Evolutionary conservation across 2,888 invertebrate genomes (phyloP).

Genomic region (Plagodis pulveraria): DNA sequence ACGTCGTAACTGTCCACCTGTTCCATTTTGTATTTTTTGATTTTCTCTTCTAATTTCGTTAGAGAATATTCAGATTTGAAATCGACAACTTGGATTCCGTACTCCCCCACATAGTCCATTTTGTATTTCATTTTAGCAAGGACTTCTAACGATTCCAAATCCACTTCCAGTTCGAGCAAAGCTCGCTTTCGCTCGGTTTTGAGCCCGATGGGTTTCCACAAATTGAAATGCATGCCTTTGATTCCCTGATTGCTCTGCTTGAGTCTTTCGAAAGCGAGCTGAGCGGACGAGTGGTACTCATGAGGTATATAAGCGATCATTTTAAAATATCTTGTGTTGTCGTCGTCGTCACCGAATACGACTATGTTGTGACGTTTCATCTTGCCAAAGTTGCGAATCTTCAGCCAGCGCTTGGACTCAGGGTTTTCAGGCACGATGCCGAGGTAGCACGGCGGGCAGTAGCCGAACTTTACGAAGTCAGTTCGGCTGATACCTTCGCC

Average conservation of each 20-base stretch:
- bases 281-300: constrained; percentile 30
- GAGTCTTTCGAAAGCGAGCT: constrained; percentile 50
- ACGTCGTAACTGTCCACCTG: constrained; percentile 65
- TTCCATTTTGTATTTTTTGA: constrained; percentile 59
- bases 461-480: constrained; percentile 70
- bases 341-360: constrained; percentile 55
- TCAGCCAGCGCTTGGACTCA: constrained; percentile 66
- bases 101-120: constrained; percentile 57
- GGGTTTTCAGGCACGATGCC: constrained; percentile 66
- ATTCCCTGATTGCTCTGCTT: constrained; percentile 64
- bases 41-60: constrained; percentile 47
- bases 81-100: constrained; percentile 32
- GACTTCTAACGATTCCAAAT: constrained; percentile 67
- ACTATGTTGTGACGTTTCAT: constrained; percentile 53
- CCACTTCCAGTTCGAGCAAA: constrained; percentile 55
- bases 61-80: constrained; percentile 52
- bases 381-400: constrained; percentile 56
- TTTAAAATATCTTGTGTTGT: constrained; percentile 52
- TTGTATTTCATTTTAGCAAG: constrained; percentile 52
- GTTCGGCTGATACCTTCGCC: constrained; percentile 51
- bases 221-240: constrained; percentile 62
- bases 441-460: constrained; percentile 60
- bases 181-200: constrained; percentile 21
- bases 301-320: constrained; percentile 50
- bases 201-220: constrained; percentile 57